phyloP scores from a whole-genome alignment of 2,888 invertebrate species.

The Watsonalla cultraria region DNA sequence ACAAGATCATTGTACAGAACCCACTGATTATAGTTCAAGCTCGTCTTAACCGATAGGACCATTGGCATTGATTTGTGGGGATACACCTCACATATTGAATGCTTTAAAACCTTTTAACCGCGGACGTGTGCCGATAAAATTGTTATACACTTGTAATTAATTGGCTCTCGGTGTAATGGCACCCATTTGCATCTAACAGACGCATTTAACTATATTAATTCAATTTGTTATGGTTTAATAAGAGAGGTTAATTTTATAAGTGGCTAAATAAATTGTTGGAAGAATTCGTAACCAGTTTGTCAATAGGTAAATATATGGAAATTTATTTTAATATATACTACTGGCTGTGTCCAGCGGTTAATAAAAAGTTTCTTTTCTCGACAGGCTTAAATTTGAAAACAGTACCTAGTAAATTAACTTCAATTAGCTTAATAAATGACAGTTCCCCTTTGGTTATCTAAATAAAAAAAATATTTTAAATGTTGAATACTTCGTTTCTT shows the following conservation, averaged over 20 bases:
- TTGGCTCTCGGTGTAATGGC: slow-evolving; percentile 51
- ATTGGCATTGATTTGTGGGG: slow-evolving; percentile 56
- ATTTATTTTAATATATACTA: too few species aligned
- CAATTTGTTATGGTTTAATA: slow-evolving; percentile 4
- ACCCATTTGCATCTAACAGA: slow-evolving; percentile 21
- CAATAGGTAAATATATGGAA: too few species aligned
- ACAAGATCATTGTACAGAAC: slow-evolving; percentile 8
- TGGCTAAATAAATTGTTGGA: not conserved
- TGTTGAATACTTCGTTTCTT: too few species aligned
- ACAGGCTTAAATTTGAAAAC: too few species aligned
- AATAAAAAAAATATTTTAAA: too few species aligned
- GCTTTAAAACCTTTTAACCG: slow-evolving; percentile 72
- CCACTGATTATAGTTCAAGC: not conserved
- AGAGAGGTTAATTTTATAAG: not conserved
- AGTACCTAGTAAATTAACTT: too few species aligned
- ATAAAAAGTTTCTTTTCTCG: too few species aligned
- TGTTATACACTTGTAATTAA: slow-evolving; percentile 69
- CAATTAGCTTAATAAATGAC: too few species aligned
- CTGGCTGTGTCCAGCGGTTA: too few species aligned
- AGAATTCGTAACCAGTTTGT: too few species aligned
- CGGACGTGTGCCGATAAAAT: slow-evolving; percentile 47
- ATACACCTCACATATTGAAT: slow-evolving; percentile 56
- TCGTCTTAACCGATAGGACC: not conserved
- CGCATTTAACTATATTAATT: slow-evolving; percentile 7
- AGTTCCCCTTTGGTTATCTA: too few species aligned